phyloP scores from a whole-genome alignment of 2,113 vertebrate species.

The Nothocercus nigrocapillus region DNA sequence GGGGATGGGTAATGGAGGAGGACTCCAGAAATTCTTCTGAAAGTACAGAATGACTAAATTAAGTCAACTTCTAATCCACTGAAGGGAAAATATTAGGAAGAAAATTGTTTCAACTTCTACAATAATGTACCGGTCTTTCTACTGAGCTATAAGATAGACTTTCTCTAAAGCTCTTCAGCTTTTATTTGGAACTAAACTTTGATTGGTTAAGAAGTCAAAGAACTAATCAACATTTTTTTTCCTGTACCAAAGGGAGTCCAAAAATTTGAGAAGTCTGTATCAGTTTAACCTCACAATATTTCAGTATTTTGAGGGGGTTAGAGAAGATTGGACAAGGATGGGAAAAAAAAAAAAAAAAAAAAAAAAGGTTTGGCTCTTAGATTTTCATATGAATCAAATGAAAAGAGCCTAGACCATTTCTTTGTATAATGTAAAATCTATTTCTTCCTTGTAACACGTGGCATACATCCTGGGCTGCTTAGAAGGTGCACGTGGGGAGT shows the following conservation, averaged over 20 bases:
- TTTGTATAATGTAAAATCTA: background rate
- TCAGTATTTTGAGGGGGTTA: background rate
- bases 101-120: background rate
- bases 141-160: background rate
- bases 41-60: conserved; percentile 10
- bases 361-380: background rate
- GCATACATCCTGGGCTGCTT: background rate
- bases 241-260: background rate
- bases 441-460: background rate
- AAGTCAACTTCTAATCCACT: background rate
- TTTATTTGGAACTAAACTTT: background rate
- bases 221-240: background rate
- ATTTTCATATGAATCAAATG: background rate
- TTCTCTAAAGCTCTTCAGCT: background rate
- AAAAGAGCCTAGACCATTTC: background rate
- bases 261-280: background rate
- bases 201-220: background rate
- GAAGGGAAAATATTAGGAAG: background rate
- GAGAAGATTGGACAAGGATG: background rate
- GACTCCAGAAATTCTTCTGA: background rate
- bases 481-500: conserved; percentile 20
- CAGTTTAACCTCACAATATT: background rate
- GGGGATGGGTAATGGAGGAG: background rate
- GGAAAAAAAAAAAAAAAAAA: background rate
- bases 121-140: background rate